Percentiles rank a stretch among this genome's conserved stretches.
Conservation (phyloP, 1,140 invertebrate genomes). For the Linepithema humile region DNA sequence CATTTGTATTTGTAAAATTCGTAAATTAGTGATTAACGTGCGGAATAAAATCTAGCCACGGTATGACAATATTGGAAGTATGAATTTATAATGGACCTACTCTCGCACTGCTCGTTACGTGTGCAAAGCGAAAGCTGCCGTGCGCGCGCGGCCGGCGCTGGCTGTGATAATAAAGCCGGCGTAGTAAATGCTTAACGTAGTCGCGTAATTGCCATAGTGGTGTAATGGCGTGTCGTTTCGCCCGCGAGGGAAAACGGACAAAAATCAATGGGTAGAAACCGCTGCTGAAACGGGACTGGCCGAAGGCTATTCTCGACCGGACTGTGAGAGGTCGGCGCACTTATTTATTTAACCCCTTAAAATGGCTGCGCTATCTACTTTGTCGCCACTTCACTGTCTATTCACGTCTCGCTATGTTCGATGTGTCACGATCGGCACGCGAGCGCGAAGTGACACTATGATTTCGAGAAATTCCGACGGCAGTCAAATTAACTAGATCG, state of each 20-base stretch:
- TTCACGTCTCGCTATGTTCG: background rate
- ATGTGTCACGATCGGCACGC: background rate
- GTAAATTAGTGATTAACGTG: conserved; percentile 31
- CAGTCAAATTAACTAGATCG: background rate
- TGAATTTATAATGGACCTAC: conserved; percentile 34
- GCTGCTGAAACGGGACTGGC: conserved; percentile 7
- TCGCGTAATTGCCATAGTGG: conserved; percentile 37
- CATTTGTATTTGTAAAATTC: conserved; percentile 15
- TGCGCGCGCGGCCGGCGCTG: background rate
- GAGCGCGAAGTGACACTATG: too few species aligned
- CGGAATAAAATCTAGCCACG: conserved; percentile 41
- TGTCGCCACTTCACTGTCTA: background rate
- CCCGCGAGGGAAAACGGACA: background rate
- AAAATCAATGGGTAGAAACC: conserved; percentile 29
- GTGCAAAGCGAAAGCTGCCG: conserved; percentile 11
- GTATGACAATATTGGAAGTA: conserved; percentile 44
- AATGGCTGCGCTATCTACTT: conserved; percentile 27
- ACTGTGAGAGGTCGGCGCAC: conserved; percentile 3
- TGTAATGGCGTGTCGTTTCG: conserved; percentile 45
- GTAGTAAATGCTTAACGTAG: conserved; percentile 48
- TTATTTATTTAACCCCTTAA: conserved; percentile 65
- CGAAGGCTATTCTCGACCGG: conserved; percentile 2
- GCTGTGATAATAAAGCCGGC: conserved; percentile 48
- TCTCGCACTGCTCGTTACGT: conserved; percentile 29
- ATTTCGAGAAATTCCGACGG: background rate